Conservation (phyloP, 2,113 vertebrate species). For the Hydrochoerus hydrochaeris region DNA sequence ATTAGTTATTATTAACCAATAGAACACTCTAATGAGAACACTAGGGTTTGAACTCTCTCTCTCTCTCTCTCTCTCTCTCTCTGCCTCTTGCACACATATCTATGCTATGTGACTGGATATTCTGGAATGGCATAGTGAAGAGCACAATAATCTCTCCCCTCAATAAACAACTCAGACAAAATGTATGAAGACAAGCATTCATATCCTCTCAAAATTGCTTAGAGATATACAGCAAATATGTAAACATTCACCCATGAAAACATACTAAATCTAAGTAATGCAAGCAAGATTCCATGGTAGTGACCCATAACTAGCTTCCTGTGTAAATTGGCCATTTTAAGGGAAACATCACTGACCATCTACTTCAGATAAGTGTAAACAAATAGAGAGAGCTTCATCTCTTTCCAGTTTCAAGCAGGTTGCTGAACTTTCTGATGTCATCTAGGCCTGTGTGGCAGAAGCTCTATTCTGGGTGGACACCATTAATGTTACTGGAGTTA, state of each 20-base stretch:
- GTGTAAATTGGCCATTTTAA: neutral
- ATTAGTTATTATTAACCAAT: neutral
- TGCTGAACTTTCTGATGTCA: neutral
- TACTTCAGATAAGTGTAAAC: neutral
- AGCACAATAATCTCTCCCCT: neutral
- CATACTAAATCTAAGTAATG: neutral
- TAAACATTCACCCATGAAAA: neutral
- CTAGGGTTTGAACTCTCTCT: neutral
- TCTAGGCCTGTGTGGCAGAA: neutral
- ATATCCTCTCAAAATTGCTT: neutral
- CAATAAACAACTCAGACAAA: neutral
- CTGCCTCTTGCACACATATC: neutral
- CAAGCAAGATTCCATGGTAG: neutral
- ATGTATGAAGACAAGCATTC: neutral
- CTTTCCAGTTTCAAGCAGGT: neutral
- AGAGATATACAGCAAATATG: rapidly evolving
- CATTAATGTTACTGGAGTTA: neutral
- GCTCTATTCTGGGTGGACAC: neutral
- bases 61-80: neutral
- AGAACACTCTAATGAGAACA: neutral
- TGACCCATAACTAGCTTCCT: neutral
- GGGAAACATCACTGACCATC: neutral
- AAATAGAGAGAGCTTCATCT: neutral
- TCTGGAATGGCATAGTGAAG: neutral
- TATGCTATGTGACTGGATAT: neutral